phyloP scores from a whole-genome alignment of 2,797 vertebrate species.

The Hyperoplus lanceolatus region DNA sequence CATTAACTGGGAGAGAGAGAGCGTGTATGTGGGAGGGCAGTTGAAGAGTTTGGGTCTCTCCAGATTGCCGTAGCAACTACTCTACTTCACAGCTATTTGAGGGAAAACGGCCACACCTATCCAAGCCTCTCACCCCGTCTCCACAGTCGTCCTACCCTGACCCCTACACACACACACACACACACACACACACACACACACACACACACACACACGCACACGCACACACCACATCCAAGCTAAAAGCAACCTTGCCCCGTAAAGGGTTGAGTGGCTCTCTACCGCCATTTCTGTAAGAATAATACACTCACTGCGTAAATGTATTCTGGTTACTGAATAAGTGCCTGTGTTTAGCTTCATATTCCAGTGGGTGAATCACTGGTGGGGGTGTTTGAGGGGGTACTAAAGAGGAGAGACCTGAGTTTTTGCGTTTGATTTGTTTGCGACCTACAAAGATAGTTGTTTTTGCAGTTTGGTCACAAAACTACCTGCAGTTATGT shows the following conservation, averaged over 20 bases:
- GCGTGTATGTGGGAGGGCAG: constrained; percentile 75
- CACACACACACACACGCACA: too few species aligned
- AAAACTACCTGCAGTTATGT: neutral
- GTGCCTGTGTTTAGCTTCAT: constrained; percentile 81
- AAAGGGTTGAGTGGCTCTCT: constrained; percentile 83
- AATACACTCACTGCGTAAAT: constrained; percentile 82
- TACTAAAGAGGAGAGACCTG: constrained; percentile 48
- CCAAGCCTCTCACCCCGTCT: constrained; percentile 49
- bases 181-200: constrained; percentile 13
- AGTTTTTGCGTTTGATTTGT: constrained; percentile 31
- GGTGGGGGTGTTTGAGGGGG: constrained; percentile 62
- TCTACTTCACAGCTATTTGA: constrained; percentile 75
- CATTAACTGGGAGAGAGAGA: constrained; percentile 63
- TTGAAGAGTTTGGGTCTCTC: constrained; percentile 69
- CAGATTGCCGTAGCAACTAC: constrained; percentile 79
- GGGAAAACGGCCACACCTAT: constrained; percentile 73
- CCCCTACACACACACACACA: constrained; percentile 2
- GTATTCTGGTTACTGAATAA: constrained; percentile 80
- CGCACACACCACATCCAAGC: constrained; percentile 37
- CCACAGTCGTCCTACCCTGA: constrained; percentile 30
- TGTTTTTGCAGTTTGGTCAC: neutral
- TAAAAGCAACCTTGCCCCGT: constrained; percentile 78
- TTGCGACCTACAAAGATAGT: neutral
- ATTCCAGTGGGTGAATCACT: constrained; percentile 71
- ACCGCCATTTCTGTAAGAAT: constrained; percentile 82